A percentile compares a stretch with the other conserved stretches of the same genome.
Evolutionary conservation across 2,113 vertebrate genomes (phyloP).

Genomic region (Brachionichthys hirsutus): DNA sequence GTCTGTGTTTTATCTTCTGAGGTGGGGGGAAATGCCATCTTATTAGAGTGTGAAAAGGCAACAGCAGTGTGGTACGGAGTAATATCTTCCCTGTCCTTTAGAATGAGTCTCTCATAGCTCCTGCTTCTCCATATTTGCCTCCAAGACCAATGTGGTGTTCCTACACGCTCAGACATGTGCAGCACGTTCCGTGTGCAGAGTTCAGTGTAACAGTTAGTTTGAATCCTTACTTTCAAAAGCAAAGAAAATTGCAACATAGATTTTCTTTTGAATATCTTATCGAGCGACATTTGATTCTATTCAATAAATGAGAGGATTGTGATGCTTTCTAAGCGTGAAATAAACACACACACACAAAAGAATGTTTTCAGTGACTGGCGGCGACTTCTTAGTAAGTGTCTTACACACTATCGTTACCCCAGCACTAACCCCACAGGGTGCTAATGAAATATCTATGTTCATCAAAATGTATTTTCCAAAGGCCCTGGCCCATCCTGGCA

Average conservation of each 20-base stretch:
- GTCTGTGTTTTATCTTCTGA: slow-evolving; percentile 67
- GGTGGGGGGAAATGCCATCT: slow-evolving; percentile 60
- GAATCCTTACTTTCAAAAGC: slow-evolving; percentile 52
- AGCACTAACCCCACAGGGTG: slow-evolving; percentile 86
- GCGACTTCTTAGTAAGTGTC: slow-evolving; percentile 77
- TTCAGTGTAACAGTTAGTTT: slow-evolving; percentile 40
- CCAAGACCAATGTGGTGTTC: slow-evolving; percentile 38
- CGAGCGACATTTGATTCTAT: slow-evolving; percentile 50
- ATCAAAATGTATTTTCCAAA: slow-evolving; percentile 85
- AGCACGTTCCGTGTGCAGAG: slow-evolving; percentile 4
- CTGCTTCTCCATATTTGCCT: slow-evolving; percentile 23
- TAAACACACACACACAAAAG: slow-evolving; percentile 9
- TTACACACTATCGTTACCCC: slow-evolving; percentile 75
- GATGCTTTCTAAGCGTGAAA: slow-evolving; percentile 43
- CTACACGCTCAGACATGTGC: slow-evolving; percentile 18
- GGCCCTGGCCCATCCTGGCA: slow-evolving; percentile 81
- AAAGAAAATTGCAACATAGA: slow-evolving; percentile 35
- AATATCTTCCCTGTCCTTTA: slow-evolving; percentile 72
- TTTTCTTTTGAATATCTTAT: no score
- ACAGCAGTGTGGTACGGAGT: slow-evolving; percentile 52
- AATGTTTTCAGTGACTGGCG: slow-evolving; percentile 81
- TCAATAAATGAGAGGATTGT: slow-evolving; percentile 32
- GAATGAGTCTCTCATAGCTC: slow-evolving; percentile 69
- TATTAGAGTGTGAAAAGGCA: slow-evolving; percentile 73
- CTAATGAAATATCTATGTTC: slow-evolving; percentile 95